A percentile compares a stretch with the other conserved stretches of the same genome.
Evolutionary conservation across 1,140 invertebrate genomes (phyloP).

Genomic region (Stegodyphus dumicola): DNA sequence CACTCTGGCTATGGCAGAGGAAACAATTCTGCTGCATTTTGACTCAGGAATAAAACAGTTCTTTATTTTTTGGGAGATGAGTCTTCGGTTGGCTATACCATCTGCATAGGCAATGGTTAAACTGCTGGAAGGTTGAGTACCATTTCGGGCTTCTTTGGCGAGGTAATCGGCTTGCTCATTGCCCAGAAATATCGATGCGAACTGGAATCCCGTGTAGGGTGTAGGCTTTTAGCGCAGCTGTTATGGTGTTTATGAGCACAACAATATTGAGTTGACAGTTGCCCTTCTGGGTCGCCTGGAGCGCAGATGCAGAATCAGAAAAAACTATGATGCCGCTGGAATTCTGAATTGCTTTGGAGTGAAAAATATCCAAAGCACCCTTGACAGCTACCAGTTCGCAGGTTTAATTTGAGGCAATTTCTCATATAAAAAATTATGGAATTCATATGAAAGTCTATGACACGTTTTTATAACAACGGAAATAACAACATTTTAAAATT

Average conservation of each 20-base stretch:
- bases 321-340: background rate
- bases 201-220: background rate
- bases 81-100: background rate
- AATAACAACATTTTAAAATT: too few species aligned
- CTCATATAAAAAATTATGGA: background rate
- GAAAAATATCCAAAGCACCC: background rate
- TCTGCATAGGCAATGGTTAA: conserved; percentile 12
- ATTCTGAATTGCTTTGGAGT: background rate
- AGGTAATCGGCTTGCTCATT: background rate
- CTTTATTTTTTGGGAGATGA: background rate
- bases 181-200: background rate
- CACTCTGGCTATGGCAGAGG: background rate
- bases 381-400: background rate
- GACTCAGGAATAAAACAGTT: background rate
- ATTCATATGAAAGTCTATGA: background rate
- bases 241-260: conserved; percentile 6
- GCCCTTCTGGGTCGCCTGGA: background rate
- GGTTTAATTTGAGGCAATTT: background rate
- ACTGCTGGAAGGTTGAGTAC: background rate
- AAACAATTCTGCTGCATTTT: background rate
- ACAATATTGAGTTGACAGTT: background rate
- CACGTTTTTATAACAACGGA: too few species aligned
- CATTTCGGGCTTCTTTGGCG: background rate
- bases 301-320: conserved; percentile 6
- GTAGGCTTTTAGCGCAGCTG: background rate